Conservation (phyloP, 2,797 vertebrate genomes). For the Melanotaenia nigrans region DNA sequence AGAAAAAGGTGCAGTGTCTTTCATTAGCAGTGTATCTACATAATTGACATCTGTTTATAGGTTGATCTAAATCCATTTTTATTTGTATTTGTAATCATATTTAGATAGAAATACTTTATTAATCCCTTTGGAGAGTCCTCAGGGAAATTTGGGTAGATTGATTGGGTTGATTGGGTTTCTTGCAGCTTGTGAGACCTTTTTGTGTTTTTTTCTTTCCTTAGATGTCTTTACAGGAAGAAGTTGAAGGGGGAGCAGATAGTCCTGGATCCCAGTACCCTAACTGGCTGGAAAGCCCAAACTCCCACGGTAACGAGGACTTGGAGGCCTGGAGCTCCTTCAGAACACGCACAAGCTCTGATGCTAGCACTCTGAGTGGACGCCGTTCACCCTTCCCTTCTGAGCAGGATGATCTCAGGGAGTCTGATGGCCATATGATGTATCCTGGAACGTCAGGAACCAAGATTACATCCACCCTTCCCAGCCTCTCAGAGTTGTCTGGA, state of each 20-base stretch:
- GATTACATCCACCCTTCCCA: conserved; percentile 91
- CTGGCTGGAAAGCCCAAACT: conserved; percentile 97
- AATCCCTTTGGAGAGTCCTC: too few relatives aligned
- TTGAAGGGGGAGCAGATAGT: conserved; percentile 88
- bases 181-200: not conserved
- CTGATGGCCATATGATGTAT: conserved; percentile 91
- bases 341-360: conserved; percentile 94
- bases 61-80: not conserved
- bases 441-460: conserved; percentile 84
- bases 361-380: conserved; percentile 94
- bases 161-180: not conserved
- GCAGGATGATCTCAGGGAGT: conserved; percentile 90
- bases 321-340: conserved; percentile 95
- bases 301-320: conserved; percentile 95
- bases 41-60: not conserved
- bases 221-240: conserved; percentile 86
- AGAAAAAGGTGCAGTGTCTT: conserved; percentile 88
- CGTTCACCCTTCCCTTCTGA: conserved; percentile 94
- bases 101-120: not conserved
- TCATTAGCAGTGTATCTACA: not conserved
- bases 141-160: too few relatives aligned
- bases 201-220: conserved; percentile 50
- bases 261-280: conserved; percentile 92
- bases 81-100: not conserved
- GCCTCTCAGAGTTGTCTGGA: conserved; percentile 91